Evolutionary conservation across 2,888 invertebrate species (phyloP).

Genomic region (Strigamia maritima): DNA sequence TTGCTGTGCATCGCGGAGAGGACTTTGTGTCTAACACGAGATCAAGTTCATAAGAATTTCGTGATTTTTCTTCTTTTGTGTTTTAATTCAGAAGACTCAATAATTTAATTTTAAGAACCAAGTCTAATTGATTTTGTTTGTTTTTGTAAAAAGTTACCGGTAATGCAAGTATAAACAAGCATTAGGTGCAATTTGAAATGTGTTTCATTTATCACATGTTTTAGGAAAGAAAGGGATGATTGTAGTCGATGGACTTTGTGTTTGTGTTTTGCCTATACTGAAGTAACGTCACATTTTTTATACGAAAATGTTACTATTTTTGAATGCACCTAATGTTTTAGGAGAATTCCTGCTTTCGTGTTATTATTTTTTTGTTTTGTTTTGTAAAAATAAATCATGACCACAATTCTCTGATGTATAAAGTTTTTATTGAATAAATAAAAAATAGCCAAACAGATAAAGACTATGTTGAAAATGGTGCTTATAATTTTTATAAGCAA

Average conservation of each 20-base stretch:
- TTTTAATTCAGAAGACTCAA: background rate
- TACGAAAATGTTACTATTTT: too few species aligned
- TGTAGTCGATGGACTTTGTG: too few species aligned
- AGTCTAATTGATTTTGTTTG: background rate
- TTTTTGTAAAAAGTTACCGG: too few species aligned
- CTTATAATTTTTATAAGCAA: too few species aligned
- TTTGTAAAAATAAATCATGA: background rate
- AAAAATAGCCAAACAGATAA: background rate
- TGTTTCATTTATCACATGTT: too few species aligned
- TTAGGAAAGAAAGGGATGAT: too few species aligned
- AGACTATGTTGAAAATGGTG: too few species aligned
- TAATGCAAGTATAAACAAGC: too few species aligned
- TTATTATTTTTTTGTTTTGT: background rate
- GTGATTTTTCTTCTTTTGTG: background rate
- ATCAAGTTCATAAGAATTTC: background rate
- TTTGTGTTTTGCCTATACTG: too few species aligned
- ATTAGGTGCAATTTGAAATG: background rate
- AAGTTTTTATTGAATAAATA: background rate
- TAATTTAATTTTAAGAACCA: too few species aligned
- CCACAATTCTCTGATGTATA: background rate
- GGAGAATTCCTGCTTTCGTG: background rate
- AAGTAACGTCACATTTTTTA: too few species aligned
- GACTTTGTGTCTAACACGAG: constrained; percentile 43
- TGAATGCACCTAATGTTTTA: too few species aligned
- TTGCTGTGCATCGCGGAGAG: constrained; percentile 53